Conservation (phyloP, 1,140 invertebrate genomes). For the Caerostris extrusa region DNA sequence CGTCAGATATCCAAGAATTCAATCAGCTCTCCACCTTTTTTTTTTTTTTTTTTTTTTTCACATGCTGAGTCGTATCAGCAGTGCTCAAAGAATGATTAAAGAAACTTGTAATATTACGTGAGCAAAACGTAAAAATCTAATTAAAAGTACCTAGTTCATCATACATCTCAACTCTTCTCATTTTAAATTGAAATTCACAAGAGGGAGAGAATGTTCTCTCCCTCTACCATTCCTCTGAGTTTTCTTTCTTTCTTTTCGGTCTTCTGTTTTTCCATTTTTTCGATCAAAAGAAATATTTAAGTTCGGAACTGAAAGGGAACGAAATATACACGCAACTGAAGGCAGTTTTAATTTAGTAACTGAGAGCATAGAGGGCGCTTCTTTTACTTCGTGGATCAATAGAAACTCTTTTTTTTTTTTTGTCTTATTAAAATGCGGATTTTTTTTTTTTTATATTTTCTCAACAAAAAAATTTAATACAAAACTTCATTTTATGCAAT, state of each 20-base stretch:
- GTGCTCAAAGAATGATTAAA: constrained; percentile 39
- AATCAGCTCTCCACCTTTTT: background rate
- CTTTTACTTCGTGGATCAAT: no score
- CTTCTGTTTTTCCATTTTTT: background rate
- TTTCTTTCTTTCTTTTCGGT: background rate
- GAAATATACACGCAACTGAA: background rate
- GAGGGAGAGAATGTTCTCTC: background rate
- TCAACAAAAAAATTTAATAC: no score
- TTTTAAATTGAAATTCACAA: constrained; percentile 33
- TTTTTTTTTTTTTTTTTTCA: no score
- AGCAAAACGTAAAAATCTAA: constrained; percentile 54
- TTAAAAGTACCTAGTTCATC: constrained; percentile 26
- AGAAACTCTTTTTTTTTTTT: no score
- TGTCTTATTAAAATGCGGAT: no score
- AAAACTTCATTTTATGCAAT: no score
- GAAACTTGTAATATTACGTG: constrained; percentile 3
- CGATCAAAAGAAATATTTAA: background rate
- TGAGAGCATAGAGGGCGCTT: no score
- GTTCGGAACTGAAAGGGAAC: background rate
- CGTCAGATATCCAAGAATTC: background rate
- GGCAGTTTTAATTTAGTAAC: no score
- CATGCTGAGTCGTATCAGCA: background rate
- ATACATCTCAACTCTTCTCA: background rate
- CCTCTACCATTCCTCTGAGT: background rate
- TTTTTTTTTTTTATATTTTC: no score